Evolutionary conservation across 2,888 invertebrate genomes (phyloP), one percentile per base, ranked within the genome.

Genomic region (Drosophila phalerata): DNA sequence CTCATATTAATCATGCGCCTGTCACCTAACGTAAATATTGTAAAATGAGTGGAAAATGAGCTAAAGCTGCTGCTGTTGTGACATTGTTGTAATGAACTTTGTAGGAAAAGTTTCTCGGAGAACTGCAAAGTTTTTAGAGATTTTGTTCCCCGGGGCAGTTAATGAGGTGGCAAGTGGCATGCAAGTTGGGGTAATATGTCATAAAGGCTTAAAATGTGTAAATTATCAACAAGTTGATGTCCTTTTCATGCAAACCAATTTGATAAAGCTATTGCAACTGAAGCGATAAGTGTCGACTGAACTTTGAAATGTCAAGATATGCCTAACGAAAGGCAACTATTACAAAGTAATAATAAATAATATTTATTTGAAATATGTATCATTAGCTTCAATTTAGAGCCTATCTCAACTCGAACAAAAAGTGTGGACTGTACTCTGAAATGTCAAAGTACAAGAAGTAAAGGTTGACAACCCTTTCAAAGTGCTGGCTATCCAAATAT

Each of bases 21-120:
- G 88, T 81, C 88, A 88, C 87, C 85, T 85, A 81, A 60, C 73
- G 75, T 81, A 85, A 88, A 88, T 86, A 80, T 76, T 81, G 73
- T 76, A 81, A 85, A 80, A 72, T 69, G 73, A 81, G 80, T 78
- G 72, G 73, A 75, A 85, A 81, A 83, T 71, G 79, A 62, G 71
- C 53, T 43, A 55, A 79, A 61, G 79, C 67, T 69, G 68, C 57
- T 64, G 34, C 38, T 32, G 63, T 57, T 55, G 62, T 61, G 68
- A 73, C 67, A 68, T 57, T 77, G 65, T 81, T 71, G 73, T 81
- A 77, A 84, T 82, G 67, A 88, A 85, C 76, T 88, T 81, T 69
- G 51, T 32, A 40, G 73, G 51, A 65, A 79, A 85, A 77, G 73
- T 83, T 87, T 76, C 48, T 56, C 66, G 43, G 19, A 25, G 48